Base-by-base conservation (phyloP, 1,140 invertebrate species). In the Heliothis subflexa region DNA sequence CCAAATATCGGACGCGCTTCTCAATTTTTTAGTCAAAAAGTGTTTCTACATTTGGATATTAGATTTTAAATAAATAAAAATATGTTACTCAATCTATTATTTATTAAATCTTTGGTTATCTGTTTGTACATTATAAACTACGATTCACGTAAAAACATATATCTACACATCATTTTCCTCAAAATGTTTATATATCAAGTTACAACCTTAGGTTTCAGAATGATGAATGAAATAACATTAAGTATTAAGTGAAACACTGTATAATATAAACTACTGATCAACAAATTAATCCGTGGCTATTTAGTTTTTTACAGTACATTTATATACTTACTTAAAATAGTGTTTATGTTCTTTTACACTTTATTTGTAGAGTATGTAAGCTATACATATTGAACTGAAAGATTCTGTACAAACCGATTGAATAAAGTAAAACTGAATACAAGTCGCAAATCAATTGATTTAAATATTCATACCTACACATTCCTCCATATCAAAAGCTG, bases 81-180 rank as follows among this genome's bases (percentile, higher is more conserved):
- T 64, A 45, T 57, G 10, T n/a, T 72, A 79, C 81, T 80, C 71
- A 85, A 87, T 92, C 88, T 89, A 90, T 92, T 88, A 89, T 93
- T 92, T 93, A 92, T 91, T 94, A 86, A 83, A 85, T 86, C 86
- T 88, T 88, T 85, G 82, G 84, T 88, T 93, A 92, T 90, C 81
- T 78, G 84, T 91, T 94, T 94, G 91, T 94, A 94, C 90, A 93
- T 87, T 81, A 88, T 89, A 86, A 88, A 85, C 91, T 93, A 92
- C 89, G 78, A 86, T 84, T 91, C 90, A 94, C 91, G 90, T 94
- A 94, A 92, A 94, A 94, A 94, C 91, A 92, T 94, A 91, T 87
- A 91, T 88, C 90, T 92, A 92, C 88, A 88, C 86, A 92, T 88
- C 83, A 88, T 91, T 88, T 83, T 90, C 83, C 78, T 89, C 82